These are phyloP conservation scores for Arctocebus calabarensis DNA, from an alignment of 2,797 vertebrate species.

Conservation along the genomic window DNA sequence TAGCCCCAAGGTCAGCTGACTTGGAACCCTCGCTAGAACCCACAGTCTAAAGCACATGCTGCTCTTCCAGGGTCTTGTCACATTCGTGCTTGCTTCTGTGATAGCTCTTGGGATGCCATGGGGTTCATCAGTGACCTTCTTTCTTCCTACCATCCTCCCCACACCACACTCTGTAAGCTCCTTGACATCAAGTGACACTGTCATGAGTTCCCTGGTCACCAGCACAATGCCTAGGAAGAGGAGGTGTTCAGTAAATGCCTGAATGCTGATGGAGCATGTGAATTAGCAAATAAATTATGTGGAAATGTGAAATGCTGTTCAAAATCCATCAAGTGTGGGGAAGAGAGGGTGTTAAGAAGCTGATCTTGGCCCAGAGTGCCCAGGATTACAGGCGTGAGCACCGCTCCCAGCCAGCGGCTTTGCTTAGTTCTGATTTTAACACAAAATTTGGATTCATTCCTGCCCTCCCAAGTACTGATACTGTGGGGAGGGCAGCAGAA, in stretches of 20 bases:
- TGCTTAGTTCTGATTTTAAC: not conserved
- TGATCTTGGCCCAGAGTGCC: too few species aligned
- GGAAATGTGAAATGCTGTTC: not conserved
- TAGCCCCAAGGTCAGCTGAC: not conserved
- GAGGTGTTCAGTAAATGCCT: not conserved
- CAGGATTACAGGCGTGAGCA: too few species aligned
- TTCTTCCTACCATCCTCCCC: not conserved
- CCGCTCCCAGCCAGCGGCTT: not conserved
- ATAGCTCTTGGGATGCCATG: not conserved
- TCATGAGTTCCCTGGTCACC: not conserved
- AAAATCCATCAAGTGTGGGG: not conserved
- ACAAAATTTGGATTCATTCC: not conserved
- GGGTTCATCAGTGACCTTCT: not conserved
- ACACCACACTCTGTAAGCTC: not conserved
- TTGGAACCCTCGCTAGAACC: not conserved
- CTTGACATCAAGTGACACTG: not conserved
- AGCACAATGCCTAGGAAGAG: not conserved
- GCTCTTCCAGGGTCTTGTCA: not conserved
- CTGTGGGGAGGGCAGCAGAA: not conserved
- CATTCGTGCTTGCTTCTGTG: not conserved
- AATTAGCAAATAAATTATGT: conserved; percentile 25
- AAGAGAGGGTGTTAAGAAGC: too few species aligned
- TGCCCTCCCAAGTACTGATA: not conserved
- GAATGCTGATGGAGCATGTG: not conserved
- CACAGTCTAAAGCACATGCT: not conserved